Percentiles rank a stretch among this genome's conserved stretches.
Conservation (phyloP, 2,797 vertebrate genomes). For the Rachycentron canadum region DNA sequence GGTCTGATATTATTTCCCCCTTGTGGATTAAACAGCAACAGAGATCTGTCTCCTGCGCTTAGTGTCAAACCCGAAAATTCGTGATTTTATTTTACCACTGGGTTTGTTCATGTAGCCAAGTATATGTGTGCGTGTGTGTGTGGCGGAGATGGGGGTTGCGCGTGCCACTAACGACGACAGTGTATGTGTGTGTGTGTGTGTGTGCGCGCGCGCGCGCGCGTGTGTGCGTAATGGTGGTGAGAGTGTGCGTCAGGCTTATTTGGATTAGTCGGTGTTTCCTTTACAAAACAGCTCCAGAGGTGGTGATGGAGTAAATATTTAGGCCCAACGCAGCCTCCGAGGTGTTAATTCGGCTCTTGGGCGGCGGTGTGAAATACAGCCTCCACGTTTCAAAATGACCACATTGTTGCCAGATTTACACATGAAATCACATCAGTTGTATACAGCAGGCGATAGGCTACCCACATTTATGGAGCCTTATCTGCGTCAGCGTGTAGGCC, state of each 20-base stretch:
- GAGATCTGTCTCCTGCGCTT: slow-evolving; percentile 19
- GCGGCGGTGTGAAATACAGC: slow-evolving; percentile 26
- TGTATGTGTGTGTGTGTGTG: slow-evolving; percentile 34
- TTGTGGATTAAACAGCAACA: slow-evolving; percentile 31
- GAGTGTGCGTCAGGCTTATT: slow-evolving; percentile 76
- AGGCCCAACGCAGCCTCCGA: slow-evolving; percentile 43
- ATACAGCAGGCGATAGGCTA: slow-evolving; percentile 43
- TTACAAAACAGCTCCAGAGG: slow-evolving; percentile 68
- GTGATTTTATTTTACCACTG: slow-evolving; percentile 39
- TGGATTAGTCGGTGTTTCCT: slow-evolving; percentile 75
- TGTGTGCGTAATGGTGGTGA: slow-evolving; percentile 66
- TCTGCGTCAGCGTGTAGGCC: slow-evolving; percentile 74
- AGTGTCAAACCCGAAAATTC: slow-evolving; percentile 37
- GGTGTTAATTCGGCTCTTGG: slow-evolving; percentile 26
- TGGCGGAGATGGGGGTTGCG: slow-evolving; percentile 46
- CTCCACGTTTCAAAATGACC: slow-evolving; percentile 35
- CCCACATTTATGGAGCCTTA: slow-evolving; percentile 52
- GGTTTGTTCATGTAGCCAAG: slow-evolving; percentile 59
- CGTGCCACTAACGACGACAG: slow-evolving; percentile 49
- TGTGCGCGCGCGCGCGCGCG: slow-evolving; percentile 37
- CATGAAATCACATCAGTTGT: slow-evolving; percentile 57
- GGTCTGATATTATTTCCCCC: slow-evolving; percentile 11
- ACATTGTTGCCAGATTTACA: slow-evolving; percentile 61
- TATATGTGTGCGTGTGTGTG: slow-evolving; percentile 44
- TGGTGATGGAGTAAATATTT: slow-evolving; percentile 53